A percentile compares a stretch with the other conserved stretches of the same genome.
Evolutionary conservation across 2,113 vertebrate genomes (phyloP).

Genomic region (Gallinago undulata): DNA sequence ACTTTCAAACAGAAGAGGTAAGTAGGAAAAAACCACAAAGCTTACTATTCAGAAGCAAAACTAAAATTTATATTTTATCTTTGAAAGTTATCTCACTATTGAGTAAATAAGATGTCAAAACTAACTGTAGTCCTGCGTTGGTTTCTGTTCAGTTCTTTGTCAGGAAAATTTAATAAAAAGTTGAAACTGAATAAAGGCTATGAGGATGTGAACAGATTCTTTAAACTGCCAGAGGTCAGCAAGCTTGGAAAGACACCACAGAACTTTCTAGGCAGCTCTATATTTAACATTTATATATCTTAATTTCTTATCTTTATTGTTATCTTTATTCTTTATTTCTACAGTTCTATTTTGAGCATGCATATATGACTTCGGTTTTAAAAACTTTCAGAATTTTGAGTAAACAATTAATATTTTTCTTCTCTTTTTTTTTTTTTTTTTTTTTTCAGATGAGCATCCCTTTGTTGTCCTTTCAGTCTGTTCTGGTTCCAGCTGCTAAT

Average conservation of each 20-base stretch:
- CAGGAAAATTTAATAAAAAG: neutral
- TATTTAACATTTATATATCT: neutral
- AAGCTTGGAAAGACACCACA: neutral
- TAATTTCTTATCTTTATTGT: neutral
- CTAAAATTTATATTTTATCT: neutral
- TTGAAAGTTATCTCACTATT: neutral
- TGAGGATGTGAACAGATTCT: neutral
- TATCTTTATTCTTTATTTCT: neutral
- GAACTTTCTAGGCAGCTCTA: neutral
- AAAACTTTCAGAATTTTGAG: neutral
- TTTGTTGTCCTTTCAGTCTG: neutral
- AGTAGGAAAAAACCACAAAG: neutral
- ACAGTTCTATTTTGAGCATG: neutral
- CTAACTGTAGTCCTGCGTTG: neutral
- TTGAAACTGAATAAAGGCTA: neutral
- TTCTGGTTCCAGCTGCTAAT: neutral
- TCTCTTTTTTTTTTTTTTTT: neutral
- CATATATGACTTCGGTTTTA: neutral
- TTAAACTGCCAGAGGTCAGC: neutral
- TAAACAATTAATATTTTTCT: neutral
- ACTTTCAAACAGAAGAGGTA: neutral
- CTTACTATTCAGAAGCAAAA: slow-evolving; percentile 2
- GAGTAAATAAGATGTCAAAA: slow-evolving; percentile 6
- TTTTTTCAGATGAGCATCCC: neutral
- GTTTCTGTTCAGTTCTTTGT: neutral